A percentile compares a stretch with the other conserved stretches of the same genome.
Conservation (phyloP, 2,113 vertebrate genomes). For the Hiodon alosoides region DNA sequence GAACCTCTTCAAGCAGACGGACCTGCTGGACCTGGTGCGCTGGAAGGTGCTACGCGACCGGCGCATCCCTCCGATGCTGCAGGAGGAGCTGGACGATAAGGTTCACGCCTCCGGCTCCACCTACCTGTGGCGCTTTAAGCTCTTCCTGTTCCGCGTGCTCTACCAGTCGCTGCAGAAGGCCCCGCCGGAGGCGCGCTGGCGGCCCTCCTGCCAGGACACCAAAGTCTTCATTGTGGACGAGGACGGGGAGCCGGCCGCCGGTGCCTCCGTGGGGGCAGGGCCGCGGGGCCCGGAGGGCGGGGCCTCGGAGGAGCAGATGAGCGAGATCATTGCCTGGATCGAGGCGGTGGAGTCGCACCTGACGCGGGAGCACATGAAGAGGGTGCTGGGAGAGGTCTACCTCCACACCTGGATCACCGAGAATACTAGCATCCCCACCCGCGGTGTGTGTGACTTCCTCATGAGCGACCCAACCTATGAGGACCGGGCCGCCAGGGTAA, state of each 20-base stretch:
- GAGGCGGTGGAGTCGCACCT: conserved; percentile 78
- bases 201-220: conserved; percentile 51
- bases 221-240: conserved; percentile 65
- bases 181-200: conserved; percentile 64
- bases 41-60: conserved; percentile 86
- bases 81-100: conserved; percentile 80
- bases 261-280: conserved; percentile 48
- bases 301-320: conserved; percentile 68
- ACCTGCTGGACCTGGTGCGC: conserved; percentile 82
- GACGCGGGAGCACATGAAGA: conserved; percentile 87
- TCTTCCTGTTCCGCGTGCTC: conserved; percentile 79
- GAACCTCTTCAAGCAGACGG: conserved; percentile 79
- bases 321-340: conserved; percentile 75
- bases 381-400: conserved; percentile 87
- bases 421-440: conserved; percentile 86
- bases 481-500: conserved; percentile 85
- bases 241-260: conserved; percentile 42
- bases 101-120: conserved; percentile 69
- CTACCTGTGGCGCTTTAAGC: conserved; percentile 87
- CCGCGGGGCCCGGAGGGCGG: conserved; percentile 41
- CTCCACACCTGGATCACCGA: conserved; percentile 85
- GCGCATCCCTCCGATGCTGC: conserved; percentile 72
- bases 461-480: conserved; percentile 69
- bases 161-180: conserved; percentile 77
- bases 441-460: conserved; percentile 85